Evolutionary conservation across 2,113 vertebrate species (phyloP), one percentile per base, ranked within the genome.

Genomic region (Oreotrochilus melanogaster): DNA sequence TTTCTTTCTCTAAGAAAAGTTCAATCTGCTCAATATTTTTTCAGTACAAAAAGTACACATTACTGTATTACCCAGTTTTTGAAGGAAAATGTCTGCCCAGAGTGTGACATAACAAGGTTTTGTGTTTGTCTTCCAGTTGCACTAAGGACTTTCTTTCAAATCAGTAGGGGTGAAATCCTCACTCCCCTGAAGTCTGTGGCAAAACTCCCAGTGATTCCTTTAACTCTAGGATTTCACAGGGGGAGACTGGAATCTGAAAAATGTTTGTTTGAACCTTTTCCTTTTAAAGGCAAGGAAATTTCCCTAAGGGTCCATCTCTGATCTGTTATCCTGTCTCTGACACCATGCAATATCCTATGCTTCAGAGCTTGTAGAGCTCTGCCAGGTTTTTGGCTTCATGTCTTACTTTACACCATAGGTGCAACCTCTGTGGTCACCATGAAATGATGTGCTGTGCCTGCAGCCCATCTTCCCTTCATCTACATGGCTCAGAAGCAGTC

Each of bases 241-340:
- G 93, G 94, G 95, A 90, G 93, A 90, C 23, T 88, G 95, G 95
- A 96, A 95, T 96, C 92, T 95, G 71, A 96, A 96, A 97, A 96
- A 93, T 96, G 95, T 97, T 96, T 94, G 94, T 94, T 95, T 96
- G 93, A 96, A 95, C 92, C 96, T 90, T 88, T 96, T 95, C 94
- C 94, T 97, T 96, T 89, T 95, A 93, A 95, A 95, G 93, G 85
- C 93, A 85, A 70, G 75, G 88, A 89, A 85, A 88, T 91, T 95
- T 95, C 89, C 96, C 92, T 92, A 71, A 94, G 92, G 95, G 90
- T 96, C 88, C 92, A 90, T 95, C 82, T 94, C 90, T 92, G 95
- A 86, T 95, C 69, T 95, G 75, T 92, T 92, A 74, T 92, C 92
- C 92, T 72, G 69, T 92, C 75, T 92, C 79, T 90, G 82, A 93